phyloP scores from a whole-genome alignment of 2,113 vertebrate species.

The Micromys minutus region DNA sequence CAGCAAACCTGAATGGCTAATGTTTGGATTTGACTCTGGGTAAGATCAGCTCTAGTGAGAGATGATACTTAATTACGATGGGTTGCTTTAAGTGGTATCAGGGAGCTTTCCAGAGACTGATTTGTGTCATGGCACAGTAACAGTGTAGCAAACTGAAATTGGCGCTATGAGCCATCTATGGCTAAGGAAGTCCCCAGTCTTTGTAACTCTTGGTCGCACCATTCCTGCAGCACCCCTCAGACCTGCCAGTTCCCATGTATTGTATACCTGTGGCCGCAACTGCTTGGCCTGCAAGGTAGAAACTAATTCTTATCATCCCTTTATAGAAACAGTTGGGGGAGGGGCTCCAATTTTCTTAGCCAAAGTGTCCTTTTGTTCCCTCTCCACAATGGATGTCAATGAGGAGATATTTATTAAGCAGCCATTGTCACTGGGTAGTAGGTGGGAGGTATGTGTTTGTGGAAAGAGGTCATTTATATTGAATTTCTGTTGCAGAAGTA shows the following conservation, averaged over 20 bases:
- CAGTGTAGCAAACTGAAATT: not conserved
- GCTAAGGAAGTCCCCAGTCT: not conserved
- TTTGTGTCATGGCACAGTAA: not conserved
- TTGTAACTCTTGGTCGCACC: too few species aligned
- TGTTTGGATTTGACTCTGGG: not conserved
- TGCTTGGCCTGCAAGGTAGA: not conserved
- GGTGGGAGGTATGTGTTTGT: not conserved
- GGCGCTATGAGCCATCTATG: too few species aligned
- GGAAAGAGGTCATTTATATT: not conserved
- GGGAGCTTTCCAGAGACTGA: not conserved
- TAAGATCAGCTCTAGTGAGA: not conserved
- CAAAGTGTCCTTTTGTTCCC: not conserved
- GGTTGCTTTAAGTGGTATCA: not conserved
- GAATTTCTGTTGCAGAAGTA: not conserved
- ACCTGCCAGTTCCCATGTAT: not conserved
- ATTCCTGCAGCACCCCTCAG: not conserved
- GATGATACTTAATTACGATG: not conserved
- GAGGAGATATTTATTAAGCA: not conserved
- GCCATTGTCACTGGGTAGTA: not conserved
- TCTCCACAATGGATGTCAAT: conserved; percentile 32
- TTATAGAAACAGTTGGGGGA: not conserved
- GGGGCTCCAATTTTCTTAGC: not conserved
- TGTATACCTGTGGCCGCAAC: not conserved
- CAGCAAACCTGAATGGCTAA: not conserved
- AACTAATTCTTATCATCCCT: not conserved